A percentile compares a stretch with the other conserved stretches of the same genome.
Conservation (phyloP, 2,113 vertebrate genomes). For the Hippocampus barbouri region DNA sequence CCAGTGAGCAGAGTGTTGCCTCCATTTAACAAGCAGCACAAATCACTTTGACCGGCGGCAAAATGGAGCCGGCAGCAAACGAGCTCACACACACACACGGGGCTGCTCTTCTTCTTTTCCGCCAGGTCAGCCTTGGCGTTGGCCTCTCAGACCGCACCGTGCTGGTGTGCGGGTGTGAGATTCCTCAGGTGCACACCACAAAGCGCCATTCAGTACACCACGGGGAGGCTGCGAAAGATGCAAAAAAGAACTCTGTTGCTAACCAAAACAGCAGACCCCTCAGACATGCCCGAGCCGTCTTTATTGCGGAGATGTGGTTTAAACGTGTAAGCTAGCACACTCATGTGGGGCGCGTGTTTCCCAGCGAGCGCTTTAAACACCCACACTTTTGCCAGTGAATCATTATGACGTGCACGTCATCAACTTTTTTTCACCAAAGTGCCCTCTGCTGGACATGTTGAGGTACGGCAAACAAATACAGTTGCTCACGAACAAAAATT, state of each 20-base stretch:
- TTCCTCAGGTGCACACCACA: constrained; percentile 58
- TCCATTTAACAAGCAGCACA: background rate
- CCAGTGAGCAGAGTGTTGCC: background rate
- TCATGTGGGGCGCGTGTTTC: background rate
- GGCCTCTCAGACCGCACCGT: constrained; percentile 29
- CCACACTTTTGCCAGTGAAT: no score
- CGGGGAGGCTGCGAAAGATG: background rate
- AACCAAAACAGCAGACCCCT: background rate
- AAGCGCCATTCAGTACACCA: constrained; percentile 37
- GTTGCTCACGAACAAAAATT: no score
- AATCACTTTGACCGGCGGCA: background rate
- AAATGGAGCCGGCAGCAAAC: background rate
- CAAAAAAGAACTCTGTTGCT: background rate
- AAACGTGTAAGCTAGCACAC: no score
- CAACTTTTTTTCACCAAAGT: background rate
- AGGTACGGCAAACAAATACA: background rate
- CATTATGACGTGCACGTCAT: no score
- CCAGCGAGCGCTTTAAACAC: no score
- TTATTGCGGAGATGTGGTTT: background rate
- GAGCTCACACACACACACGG: background rate
- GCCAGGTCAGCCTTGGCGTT: constrained; percentile 30
- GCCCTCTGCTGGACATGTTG: background rate
- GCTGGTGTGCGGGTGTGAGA: constrained; percentile 52
- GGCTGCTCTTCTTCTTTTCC: constrained; percentile 26
- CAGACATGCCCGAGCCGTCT: background rate